These are phyloP conservation scores for Callocephalon fimbriatum DNA, from an alignment of 2,113 vertebrate species.

Conservation along the genomic window DNA sequence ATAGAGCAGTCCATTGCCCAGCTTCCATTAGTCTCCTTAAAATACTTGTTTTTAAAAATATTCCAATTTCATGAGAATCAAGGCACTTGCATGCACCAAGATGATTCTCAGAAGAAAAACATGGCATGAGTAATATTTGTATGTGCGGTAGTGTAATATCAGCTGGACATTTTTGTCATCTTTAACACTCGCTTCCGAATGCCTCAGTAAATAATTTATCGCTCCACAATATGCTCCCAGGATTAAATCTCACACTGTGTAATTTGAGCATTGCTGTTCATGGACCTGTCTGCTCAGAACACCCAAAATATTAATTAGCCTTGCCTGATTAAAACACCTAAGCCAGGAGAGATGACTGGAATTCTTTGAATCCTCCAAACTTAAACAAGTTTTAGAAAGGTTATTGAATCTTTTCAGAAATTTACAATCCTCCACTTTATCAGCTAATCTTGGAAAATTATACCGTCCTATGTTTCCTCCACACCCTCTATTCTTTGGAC, in stretches of 20 bases:
- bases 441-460: background rate
- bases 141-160: background rate
- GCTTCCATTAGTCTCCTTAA: background rate
- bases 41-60: background rate
- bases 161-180: background rate
- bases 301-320: background rate
- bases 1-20: background rate
- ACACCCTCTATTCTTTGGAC: background rate
- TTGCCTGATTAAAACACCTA: background rate
- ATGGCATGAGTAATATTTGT: background rate
- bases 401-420: background rate
- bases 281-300: background rate
- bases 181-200: background rate
- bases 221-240: background rate
- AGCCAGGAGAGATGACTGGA: background rate
- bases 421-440: background rate
- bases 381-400: background rate
- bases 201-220: background rate
- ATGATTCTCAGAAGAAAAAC: background rate
- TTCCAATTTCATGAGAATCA: background rate
- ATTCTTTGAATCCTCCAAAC: background rate
- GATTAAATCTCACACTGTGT: background rate
- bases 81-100: background rate
- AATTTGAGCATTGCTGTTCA: background rate
- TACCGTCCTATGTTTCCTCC: background rate